Evolutionary conservation across 2,113 vertebrate genomes (phyloP), one percentile per base, ranked within the genome.

Genomic region (Microtus oregoni): DNA sequence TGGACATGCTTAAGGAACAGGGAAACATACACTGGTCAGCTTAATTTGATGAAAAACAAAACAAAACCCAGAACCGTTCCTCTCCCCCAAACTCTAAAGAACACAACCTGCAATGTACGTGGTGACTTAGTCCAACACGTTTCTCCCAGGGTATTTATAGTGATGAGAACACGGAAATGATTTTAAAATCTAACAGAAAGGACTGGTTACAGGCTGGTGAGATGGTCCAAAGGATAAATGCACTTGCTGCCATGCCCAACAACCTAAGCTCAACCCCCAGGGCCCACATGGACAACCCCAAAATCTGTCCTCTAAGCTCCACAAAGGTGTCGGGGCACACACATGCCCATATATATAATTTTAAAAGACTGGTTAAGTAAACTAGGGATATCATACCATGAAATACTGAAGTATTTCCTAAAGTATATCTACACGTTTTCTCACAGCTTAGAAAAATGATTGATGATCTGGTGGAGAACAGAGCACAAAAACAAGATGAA

Each of bases 371-470:
- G 3, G 35, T 38, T 90, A 86, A 90, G 68, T 58, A 91, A 79
- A 58, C 67, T 76, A 88, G n/a, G 67, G 35, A 88, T 26, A 77
- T 73, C 13, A 52, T 47, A 17, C 77, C 65, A 65, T 58, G n/a
- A 76, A 96, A 88, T 72, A 77, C 1, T 78, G 38, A 90, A 14
- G 55, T 58, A 58, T 58, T 58, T 9, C 79, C 30, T 68, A 90
- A 95, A 75, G 87, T 55, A 89, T 41, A 6, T 58, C 79, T 89
- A 50, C 1, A 4, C 0, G 58, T 86, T 68, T 94, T 83, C 61
- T 86, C 67, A 91, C 68, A 28, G 85, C 55, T 91, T 82, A 76
- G 67, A 94, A 76, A 96, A 94, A 77, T 76, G 76, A 35, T 92
- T 86, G 5, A 86, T 75, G 78, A 91, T 13, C 79, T 81, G n/a